phyloP scores from a whole-genome alignment of 2,888 invertebrate species.

The Folsomia candida region DNA sequence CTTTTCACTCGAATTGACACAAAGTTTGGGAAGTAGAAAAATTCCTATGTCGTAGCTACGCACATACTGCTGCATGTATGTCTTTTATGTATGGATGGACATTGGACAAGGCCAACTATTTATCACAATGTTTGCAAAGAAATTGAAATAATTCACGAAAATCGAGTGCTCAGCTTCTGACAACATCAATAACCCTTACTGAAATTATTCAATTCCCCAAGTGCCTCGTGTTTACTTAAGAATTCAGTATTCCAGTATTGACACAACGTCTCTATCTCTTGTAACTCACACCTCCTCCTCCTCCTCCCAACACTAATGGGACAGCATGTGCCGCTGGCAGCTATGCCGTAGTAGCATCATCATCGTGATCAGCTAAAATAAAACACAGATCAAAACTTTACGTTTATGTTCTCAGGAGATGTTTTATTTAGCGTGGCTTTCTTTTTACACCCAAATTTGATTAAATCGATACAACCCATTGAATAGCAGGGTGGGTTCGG shows the following conservation, averaged over 20 bases:
- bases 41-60: background rate
- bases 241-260: constrained; percentile 23
- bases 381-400: constrained; percentile 19
- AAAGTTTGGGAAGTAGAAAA: constrained; percentile 20
- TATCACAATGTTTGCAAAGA: constrained; percentile 19
- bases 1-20: constrained; percentile 17
- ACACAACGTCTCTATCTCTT: constrained; percentile 17
- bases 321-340: background rate
- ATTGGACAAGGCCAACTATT: constrained; percentile 18
- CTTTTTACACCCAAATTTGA: background rate
- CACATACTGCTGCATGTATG: too few species aligned
- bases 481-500: too few species aligned
- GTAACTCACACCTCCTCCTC: constrained; percentile 15
- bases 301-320: background rate
- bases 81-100: constrained; percentile 7
- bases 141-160: constrained; percentile 32
- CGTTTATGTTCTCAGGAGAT: background rate
- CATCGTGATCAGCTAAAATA: background rate
- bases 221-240: constrained; percentile 42
- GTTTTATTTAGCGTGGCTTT: background rate
- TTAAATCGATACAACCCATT: background rate
- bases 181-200: constrained; percentile 47
- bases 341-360: background rate
- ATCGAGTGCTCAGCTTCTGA: constrained; percentile 30
- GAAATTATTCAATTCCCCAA: constrained; percentile 47